phyloP scores from a whole-genome alignment of 2,888 invertebrate genomes.

The Agriopis leucophaearia region DNA sequence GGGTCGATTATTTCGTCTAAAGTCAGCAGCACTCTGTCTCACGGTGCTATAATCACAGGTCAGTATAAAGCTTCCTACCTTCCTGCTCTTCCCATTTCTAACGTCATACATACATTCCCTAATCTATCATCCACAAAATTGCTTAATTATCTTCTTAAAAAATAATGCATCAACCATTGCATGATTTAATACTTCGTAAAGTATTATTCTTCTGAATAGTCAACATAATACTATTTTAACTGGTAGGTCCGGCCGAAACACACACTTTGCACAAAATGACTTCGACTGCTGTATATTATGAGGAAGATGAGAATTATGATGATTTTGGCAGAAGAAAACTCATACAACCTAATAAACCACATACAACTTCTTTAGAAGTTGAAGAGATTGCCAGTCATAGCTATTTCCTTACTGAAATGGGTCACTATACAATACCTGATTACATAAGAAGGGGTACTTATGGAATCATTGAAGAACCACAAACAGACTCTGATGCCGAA shows the following conservation, averaged over 20 bases:
- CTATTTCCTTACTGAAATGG: conserved; percentile 85
- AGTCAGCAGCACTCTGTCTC: conserved; percentile 88
- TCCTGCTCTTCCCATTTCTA: conserved; percentile 61
- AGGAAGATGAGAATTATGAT: conserved; percentile 77
- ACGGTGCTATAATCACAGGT: conserved; percentile 89
- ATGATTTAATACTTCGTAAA: conserved; percentile 55
- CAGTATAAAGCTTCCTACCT: conserved; percentile 79
- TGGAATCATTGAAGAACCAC: conserved; percentile 83
- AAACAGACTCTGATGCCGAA: conserved; percentile 82
- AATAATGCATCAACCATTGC: conserved; percentile 62
- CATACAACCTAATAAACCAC: conserved; percentile 79
- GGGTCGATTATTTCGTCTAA: conserved; percentile 83
- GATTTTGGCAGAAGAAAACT: conserved; percentile 73
- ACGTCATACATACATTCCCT: conserved; percentile 50
- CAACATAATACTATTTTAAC: conserved; percentile 81
- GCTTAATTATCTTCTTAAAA: conserved; percentile 47
- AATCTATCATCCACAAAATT: conserved; percentile 48
- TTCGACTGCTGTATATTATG: conserved; percentile 86
- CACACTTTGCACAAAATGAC: conserved; percentile 89
- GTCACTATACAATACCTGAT: conserved; percentile 78
- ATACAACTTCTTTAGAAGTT: conserved; percentile 84
- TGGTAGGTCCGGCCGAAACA: conserved; percentile 89
- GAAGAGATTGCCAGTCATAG: conserved; percentile 88
- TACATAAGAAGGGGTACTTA: conserved; percentile 76
- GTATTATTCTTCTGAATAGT: conserved; percentile 52